These are phyloP conservation scores for Ammodramus savannarum DNA, from an alignment of 2,113 vertebrate genomes.

Conservation along the genomic window DNA sequence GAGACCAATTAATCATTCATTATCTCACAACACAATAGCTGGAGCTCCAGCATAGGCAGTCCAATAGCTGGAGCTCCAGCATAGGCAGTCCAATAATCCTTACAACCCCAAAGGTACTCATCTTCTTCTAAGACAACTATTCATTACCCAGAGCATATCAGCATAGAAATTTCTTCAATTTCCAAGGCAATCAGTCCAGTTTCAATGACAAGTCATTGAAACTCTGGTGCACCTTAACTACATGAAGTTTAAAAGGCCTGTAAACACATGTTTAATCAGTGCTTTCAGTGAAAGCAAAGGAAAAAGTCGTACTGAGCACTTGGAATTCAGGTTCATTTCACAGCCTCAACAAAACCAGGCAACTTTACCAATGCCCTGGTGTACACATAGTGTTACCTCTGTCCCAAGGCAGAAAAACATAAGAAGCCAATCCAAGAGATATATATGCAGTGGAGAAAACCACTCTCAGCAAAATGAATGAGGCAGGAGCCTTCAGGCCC, in stretches of 20 bases:
- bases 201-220: background rate
- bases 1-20: conserved; percentile 58
- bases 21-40: conserved; percentile 28
- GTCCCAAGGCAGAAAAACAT: background rate
- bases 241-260: background rate
- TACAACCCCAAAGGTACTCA: conserved; percentile 31
- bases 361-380: background rate
- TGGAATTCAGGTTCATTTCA: background rate
- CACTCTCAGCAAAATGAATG: background rate
- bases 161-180: background rate
- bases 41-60: background rate
- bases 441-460: background rate
- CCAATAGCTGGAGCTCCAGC: background rate
- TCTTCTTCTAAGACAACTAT: conserved; percentile 14
- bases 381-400: background rate
- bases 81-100: conserved; percentile 27
- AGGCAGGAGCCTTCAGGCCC: background rate
- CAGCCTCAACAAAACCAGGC: background rate
- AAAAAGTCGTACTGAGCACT: background rate
- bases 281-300: background rate
- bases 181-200: background rate
- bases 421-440: background rate
- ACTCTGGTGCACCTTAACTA: background rate
- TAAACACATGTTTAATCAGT: background rate
- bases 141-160: conserved; percentile 34